Percentiles rank a stretch among this genome's conserved stretches.
These are phyloP conservation scores for Bambusicola thoracicus DNA, from an alignment of 2,113 vertebrate species.

Conservation along the genomic window DNA sequence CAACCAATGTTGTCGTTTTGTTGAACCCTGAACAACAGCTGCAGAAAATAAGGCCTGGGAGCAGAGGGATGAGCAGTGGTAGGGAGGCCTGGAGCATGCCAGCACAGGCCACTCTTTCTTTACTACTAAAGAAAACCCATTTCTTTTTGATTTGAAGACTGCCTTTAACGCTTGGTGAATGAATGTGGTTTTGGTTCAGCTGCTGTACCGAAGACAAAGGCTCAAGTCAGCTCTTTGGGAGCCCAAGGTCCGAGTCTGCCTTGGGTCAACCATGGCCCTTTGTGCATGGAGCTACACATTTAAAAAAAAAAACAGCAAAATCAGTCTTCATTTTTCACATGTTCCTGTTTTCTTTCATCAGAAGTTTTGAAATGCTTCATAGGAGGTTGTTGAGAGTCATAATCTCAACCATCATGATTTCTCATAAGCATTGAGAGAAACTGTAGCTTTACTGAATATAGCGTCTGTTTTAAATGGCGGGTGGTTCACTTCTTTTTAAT, in stretches of 20 bases:
- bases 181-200: neutral
- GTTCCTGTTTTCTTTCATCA: conserved; percentile 32
- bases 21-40: conserved; percentile 29
- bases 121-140: neutral
- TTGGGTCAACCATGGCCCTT: neutral
- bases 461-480: conserved; percentile 58
- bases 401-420: conserved; percentile 43
- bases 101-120: neutral
- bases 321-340: neutral
- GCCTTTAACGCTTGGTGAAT: neutral
- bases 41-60: neutral
- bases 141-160: neutral
- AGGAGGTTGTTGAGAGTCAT: conserved; percentile 50
- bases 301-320: conserved; percentile 10
- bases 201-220: neutral
- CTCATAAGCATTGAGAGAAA: conserved; percentile 38
- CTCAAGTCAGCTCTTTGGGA: neutral
- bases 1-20: neutral
- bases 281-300: neutral
- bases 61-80: neutral
- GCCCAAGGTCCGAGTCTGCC: neutral
- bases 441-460: conserved; percentile 52
- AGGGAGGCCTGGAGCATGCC: neutral
- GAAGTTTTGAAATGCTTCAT: conserved; percentile 51
- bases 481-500: conserved; percentile 63